Conservation (phyloP, 2,888 invertebrate species). For the Gonocerus acuteangulatus region DNA sequence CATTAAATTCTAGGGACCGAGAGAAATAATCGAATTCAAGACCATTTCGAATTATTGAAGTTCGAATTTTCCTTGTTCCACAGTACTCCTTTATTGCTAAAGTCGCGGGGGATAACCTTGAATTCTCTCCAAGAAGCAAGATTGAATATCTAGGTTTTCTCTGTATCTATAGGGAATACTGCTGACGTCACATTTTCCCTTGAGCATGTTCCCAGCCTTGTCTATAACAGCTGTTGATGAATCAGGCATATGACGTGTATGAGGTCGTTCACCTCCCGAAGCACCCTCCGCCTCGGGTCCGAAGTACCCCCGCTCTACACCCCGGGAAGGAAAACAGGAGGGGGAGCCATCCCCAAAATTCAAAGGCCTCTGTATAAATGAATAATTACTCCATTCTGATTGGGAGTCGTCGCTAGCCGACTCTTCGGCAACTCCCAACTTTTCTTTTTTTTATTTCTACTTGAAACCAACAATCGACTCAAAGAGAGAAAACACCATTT, state of each 20-base stretch:
- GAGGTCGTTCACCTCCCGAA: conserved; percentile 11
- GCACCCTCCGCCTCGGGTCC: conserved; percentile 1
- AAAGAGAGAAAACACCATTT: conserved; percentile 24
- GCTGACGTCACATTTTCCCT: neutral
- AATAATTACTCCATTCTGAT: conserved; percentile 18
- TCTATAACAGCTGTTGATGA: conserved; percentile 17
- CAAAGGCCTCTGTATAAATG: conserved; percentile 23
- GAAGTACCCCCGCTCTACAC: neutral
- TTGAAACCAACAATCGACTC: conserved; percentile 19
- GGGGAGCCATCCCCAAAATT: neutral
- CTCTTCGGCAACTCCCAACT: conserved; percentile 1
- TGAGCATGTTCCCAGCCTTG: neutral
- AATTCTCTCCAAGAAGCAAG: no score
- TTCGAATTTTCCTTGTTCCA: no score
- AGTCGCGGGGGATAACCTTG: no score
- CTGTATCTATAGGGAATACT: no score
- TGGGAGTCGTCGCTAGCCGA: neutral
- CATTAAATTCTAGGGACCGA: no score
- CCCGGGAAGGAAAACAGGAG: conserved; percentile 11
- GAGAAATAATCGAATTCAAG: no score
- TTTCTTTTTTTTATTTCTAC: conserved; percentile 5
- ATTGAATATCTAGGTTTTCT: no score
- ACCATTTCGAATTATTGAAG: no score
- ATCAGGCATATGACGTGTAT: conserved; percentile 5
- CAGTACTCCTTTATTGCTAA: no score